Conservation (phyloP, 2,797 vertebrate species). For the Urosaurus nigricauda region DNA sequence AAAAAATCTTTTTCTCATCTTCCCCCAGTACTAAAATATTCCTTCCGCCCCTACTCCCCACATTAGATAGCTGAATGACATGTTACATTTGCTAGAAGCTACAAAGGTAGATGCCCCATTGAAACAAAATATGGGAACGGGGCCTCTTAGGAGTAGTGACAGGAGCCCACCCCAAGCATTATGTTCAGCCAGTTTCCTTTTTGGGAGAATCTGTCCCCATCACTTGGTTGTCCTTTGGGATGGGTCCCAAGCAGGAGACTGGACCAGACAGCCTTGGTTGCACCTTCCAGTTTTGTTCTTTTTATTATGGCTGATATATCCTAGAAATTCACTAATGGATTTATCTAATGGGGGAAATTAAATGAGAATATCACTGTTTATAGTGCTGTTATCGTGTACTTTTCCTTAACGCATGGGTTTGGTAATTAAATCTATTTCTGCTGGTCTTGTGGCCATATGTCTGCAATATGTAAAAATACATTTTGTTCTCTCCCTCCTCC, state of each 20-base stretch:
- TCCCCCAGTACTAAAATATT: too few relatives aligned
- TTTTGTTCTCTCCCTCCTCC: constrained; percentile 50
- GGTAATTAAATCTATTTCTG: constrained; percentile 85
- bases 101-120: too few relatives aligned
- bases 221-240: not conserved
- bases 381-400: constrained; percentile 58
- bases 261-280: not conserved
- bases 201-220: not conserved
- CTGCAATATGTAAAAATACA: constrained; percentile 83
- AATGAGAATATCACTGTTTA: constrained; percentile 69
- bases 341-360: constrained; percentile 65
- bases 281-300: constrained; percentile 9
- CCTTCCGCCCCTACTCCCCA: too few relatives aligned
- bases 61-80: too few relatives aligned
- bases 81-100: too few relatives aligned
- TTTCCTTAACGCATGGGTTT: constrained; percentile 74
- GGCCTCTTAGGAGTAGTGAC: not conserved
- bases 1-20: too few relatives aligned
- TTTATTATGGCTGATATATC: constrained; percentile 29
- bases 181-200: not conserved
- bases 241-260: not conserved
- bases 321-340: constrained; percentile 50
- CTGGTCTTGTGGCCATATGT: constrained; percentile 84
- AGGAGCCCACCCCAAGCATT: not conserved
- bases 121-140: not conserved